These are phyloP conservation scores for Zoanthus solanderi DNA, from an alignment of 92 coral and sea anemone genomes.

Conservation along the genomic window DNA sequence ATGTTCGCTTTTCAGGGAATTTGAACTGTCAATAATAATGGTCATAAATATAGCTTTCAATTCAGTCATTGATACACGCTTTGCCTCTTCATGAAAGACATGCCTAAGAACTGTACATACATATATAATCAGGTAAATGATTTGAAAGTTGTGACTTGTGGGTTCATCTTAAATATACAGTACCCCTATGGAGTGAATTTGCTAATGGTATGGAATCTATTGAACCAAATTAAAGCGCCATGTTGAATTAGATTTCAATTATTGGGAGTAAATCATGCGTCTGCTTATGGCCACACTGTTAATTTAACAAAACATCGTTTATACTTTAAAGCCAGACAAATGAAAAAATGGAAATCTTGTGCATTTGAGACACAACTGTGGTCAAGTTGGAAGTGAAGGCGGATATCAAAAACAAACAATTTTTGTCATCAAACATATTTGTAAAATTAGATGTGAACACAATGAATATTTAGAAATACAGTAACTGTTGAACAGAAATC, in stretches of 20 bases:
- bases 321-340: background rate
- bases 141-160: too few species aligned
- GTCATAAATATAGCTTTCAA: background rate
- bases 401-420: background rate
- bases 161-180: background rate
- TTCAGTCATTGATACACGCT: too few species aligned
- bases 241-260: background rate
- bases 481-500: background rate
- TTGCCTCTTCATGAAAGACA: too few species aligned
- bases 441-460: background rate
- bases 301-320: constrained; percentile 19
- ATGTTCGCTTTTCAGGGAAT: too few species aligned
- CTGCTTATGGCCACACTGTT: background rate
- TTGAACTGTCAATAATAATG: too few species aligned
- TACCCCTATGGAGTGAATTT: background rate
- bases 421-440: background rate
- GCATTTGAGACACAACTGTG: background rate
- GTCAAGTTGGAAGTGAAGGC: background rate
- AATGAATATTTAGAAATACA: background rate
- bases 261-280: background rate
- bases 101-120: too few species aligned
- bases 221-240: constrained; percentile 1
- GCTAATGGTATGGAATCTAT: background rate
- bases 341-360: background rate
- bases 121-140: too few species aligned